A percentile compares a stretch with the other conserved stretches of the same genome.
Conservation (phyloP, 2,888 invertebrate genomes). For the Tethea ocularis region DNA sequence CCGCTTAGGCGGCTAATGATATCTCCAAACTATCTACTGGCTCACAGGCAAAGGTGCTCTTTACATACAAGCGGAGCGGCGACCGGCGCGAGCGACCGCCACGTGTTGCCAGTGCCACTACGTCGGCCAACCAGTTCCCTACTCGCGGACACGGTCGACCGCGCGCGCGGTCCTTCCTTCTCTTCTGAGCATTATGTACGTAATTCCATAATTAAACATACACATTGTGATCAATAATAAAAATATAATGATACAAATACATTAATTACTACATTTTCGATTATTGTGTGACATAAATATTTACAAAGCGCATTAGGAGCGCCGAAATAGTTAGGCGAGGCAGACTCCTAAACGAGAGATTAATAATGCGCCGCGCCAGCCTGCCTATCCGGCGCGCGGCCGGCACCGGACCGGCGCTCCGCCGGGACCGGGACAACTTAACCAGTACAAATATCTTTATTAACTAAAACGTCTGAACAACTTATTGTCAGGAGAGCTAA, state of each 20-base stretch:
- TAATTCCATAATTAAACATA: constrained; percentile 73
- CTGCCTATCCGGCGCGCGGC: constrained; percentile 7
- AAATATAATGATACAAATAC: constrained; percentile 84
- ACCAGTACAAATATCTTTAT: constrained; percentile 70
- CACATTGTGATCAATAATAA: constrained; percentile 82
- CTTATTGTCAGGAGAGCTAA: constrained; percentile 73
- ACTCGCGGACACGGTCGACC: neutral
- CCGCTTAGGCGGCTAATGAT: constrained; percentile 48
- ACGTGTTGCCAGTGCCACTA: neutral
- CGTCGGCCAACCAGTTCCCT: constrained; percentile 25
- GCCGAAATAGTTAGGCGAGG: constrained; percentile 74
- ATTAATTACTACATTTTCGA: constrained; percentile 81
- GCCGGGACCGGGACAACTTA: constrained; percentile 24
- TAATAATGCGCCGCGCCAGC: constrained; percentile 40
- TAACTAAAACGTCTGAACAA: constrained; percentile 68
- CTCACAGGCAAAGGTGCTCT: constrained; percentile 47
- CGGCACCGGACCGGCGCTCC: constrained; percentile 4
- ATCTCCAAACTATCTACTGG: constrained; percentile 55
- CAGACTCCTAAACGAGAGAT: constrained; percentile 63
- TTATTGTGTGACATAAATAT: constrained; percentile 83
- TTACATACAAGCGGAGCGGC: constrained; percentile 25
- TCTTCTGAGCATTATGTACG: constrained; percentile 59
- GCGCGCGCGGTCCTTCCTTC: constrained; percentile 21
- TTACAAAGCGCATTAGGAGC: constrained; percentile 80
- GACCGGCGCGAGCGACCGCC: constrained; percentile 17